Percentiles rank a stretch among this genome's conserved stretches.
Evolutionary conservation across 2,888 invertebrate species (phyloP).

Genomic region (Archips xylosteana): DNA sequence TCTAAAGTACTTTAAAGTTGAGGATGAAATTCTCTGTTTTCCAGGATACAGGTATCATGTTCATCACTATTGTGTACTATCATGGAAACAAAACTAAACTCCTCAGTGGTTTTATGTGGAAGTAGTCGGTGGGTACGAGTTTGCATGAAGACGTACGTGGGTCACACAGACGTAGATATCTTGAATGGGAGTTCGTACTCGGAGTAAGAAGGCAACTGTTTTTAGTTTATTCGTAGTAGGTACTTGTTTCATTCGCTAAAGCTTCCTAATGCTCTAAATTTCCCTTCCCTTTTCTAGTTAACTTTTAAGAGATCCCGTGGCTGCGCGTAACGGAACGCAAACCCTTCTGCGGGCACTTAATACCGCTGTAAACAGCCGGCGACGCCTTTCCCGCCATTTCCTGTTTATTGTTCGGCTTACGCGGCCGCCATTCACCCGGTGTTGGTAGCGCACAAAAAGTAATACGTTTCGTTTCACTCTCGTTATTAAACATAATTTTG

Average conservation of each 20-base stretch:
- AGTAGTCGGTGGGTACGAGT: no score
- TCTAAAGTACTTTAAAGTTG: no score
- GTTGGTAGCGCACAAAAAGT: constrained; percentile 31
- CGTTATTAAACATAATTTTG: constrained; percentile 32
- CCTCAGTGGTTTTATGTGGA: no score
- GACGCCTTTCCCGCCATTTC: constrained; percentile 26
- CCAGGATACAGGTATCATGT: no score
- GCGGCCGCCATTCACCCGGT: constrained; percentile 24
- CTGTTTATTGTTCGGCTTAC: constrained; percentile 37
- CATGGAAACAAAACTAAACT: no score
- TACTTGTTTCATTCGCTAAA: not conserved
- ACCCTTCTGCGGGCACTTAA: constrained; percentile 37
- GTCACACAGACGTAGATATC: no score
- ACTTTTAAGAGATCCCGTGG: constrained; percentile 4
- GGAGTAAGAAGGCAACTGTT: no score
- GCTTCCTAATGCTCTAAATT: not conserved
- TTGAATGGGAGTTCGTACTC: no score
- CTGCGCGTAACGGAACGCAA: constrained; percentile 26
- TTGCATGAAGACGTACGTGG: no score
- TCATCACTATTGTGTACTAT: no score
- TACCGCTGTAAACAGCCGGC: constrained; percentile 26
- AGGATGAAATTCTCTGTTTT: no score
- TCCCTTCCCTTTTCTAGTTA: constrained; percentile 11
- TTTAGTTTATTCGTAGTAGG: not conserved
- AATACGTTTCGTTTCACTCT: constrained; percentile 32